Evolutionary conservation across 2,888 invertebrate species (phyloP).

Genomic region (Catocala nupta): DNA sequence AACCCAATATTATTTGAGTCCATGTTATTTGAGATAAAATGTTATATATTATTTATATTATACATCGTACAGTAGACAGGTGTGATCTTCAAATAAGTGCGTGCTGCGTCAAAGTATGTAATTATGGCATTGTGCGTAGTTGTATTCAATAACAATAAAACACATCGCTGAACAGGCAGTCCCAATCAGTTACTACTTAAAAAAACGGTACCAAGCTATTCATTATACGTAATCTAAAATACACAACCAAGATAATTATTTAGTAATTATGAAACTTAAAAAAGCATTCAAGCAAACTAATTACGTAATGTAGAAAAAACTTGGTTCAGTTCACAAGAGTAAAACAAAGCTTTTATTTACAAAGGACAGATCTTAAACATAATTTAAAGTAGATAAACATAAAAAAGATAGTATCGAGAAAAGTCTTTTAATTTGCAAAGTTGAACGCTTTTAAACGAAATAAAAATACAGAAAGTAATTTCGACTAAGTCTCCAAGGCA

Average conservation of each 20-base stretch:
- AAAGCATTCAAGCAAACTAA: conserved; percentile 1
- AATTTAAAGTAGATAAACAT: conserved; percentile 6
- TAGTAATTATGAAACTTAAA: conserved; percentile 11
- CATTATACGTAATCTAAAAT: neutral
- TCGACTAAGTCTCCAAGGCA: no score
- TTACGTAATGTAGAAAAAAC: conserved; percentile 10
- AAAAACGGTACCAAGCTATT: no score
- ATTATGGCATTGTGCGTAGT: no score
- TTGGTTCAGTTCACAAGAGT: conserved; percentile 11
- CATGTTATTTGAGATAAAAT: no score
- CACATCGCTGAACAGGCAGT: no score
- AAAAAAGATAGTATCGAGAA: conserved; percentile 13
- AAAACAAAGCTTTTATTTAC: conserved; percentile 27
- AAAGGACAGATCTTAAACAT: conserved; percentile 16
- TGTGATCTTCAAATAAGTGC: no score
- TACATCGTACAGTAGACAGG: no score
- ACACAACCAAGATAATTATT: conserved; percentile 9
- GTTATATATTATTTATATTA: no score
- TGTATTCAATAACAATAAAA: no score
- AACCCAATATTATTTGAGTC: no score
- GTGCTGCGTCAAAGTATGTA: no score
- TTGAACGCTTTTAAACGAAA: conserved; percentile 2
- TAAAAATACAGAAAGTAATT: neutral
- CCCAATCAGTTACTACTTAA: no score
- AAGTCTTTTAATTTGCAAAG: conserved; percentile 3